Conservation (phyloP, 2,888 invertebrate species). For the Hymenopus coronatus region DNA sequence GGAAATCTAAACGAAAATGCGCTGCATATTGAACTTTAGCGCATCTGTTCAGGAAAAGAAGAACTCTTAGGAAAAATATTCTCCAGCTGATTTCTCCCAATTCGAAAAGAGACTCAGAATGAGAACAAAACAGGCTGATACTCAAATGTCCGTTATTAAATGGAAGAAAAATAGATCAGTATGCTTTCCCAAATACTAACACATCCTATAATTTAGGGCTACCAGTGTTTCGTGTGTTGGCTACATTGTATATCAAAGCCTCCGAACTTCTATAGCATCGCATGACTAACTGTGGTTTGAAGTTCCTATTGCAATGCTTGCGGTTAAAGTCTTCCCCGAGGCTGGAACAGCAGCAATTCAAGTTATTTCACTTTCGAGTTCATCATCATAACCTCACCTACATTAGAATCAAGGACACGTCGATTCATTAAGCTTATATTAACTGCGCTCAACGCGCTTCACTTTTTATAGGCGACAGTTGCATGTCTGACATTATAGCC, state of each 20-base stretch:
- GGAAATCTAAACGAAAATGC: too few species aligned
- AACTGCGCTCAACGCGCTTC: background rate
- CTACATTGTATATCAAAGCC: background rate
- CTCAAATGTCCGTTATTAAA: too few species aligned
- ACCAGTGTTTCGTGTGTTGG: background rate
- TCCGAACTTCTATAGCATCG: background rate
- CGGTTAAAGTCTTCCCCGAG: background rate
- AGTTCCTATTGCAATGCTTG: background rate
- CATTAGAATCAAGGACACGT: background rate
- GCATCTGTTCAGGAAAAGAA: too few species aligned
- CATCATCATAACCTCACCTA: background rate
- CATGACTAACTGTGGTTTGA: background rate
- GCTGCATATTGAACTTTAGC: too few species aligned
- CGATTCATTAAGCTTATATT: background rate
- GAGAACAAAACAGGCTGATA: too few species aligned
- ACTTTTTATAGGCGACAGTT: background rate
- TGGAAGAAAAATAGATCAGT: too few species aligned
- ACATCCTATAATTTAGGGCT: background rate
- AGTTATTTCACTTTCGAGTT: background rate
- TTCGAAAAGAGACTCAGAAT: too few species aligned
- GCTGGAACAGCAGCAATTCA: background rate
- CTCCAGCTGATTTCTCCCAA: too few species aligned
- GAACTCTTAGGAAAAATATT: too few species aligned
- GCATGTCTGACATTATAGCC: background rate
- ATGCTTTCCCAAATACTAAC: too few species aligned